Conservation (phyloP, 2,888 invertebrate species). For the Ochropleura leucogaster region DNA sequence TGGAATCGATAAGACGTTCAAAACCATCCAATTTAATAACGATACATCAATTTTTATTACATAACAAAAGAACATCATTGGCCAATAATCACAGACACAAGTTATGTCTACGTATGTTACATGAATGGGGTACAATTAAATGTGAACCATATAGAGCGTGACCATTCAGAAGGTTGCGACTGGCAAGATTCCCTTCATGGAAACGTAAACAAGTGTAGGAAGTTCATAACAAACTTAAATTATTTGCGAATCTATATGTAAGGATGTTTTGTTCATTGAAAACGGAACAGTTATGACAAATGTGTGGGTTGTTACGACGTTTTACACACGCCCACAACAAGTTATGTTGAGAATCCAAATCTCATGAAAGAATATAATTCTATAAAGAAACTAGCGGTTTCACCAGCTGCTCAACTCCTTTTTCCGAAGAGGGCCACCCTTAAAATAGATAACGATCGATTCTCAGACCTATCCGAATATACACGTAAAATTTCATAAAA, state of each 20-base stretch:
- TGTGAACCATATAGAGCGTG: constrained; percentile 72
- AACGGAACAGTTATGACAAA: neutral
- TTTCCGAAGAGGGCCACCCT: too few species aligned
- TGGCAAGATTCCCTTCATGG: constrained; percentile 71
- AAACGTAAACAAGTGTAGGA: constrained; percentile 62
- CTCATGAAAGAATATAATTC: neutral
- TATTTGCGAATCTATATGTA: constrained; percentile 17
- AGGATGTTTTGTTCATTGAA: constrained; percentile 8
- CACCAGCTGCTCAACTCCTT: too few species aligned
- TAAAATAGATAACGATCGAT: too few species aligned
- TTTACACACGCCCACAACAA: too few species aligned
- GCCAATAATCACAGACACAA: constrained; percentile 3
- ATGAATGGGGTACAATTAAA: constrained; percentile 49
- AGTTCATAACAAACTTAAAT: constrained; percentile 32
- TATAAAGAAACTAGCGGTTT: too few species aligned
- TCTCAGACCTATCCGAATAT: too few species aligned
- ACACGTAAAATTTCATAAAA: too few species aligned
- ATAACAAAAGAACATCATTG: constrained; percentile 2
- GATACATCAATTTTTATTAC: neutral
- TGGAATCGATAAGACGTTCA: neutral
- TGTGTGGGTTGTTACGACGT: too few species aligned
- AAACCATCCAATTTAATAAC: neutral
- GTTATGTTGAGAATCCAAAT: neutral
- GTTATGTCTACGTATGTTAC: constrained; percentile 18
- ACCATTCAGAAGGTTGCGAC: constrained; percentile 70